These are phyloP conservation scores for Natrix natrix DNA, from an alignment of 2,797 vertebrate genomes.

Conservation along the genomic window DNA sequence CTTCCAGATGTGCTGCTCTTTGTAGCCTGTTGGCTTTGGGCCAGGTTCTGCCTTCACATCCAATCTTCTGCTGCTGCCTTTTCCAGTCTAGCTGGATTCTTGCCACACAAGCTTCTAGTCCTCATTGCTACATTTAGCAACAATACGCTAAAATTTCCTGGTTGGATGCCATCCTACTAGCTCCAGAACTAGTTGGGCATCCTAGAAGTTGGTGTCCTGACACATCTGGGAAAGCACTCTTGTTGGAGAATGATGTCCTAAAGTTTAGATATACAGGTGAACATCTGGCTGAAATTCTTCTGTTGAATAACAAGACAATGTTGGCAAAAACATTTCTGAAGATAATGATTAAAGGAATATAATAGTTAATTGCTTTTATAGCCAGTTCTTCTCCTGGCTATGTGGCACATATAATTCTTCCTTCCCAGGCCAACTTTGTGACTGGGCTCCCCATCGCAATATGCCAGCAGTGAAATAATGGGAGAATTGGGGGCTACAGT, in stretches of 20 bases:
- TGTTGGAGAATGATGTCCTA: background rate
- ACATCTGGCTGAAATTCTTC: background rate
- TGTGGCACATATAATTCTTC: background rate
- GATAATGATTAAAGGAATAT: background rate
- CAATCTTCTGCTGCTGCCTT: background rate
- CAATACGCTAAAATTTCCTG: background rate
- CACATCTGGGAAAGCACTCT: background rate
- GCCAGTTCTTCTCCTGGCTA: background rate
- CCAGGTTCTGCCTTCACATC: background rate
- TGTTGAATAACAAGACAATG: background rate
- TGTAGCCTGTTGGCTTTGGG: background rate
- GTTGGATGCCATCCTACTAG: background rate
- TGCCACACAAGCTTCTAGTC: background rate
- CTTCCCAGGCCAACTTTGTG: background rate
- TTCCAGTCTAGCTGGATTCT: constrained; percentile 9
- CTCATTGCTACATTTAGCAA: background rate
- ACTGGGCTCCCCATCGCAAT: background rate
- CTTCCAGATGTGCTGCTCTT: background rate
- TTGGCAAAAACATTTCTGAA: background rate
- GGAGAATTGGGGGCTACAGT: background rate
- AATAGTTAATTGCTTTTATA: background rate
- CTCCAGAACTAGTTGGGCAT: background rate
- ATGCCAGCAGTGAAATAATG: background rate
- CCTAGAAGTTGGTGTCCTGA: background rate
- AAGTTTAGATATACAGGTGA: background rate